Conservation (phyloP, 2,113 vertebrate species). For the Zosterops hypoxanthus region DNA sequence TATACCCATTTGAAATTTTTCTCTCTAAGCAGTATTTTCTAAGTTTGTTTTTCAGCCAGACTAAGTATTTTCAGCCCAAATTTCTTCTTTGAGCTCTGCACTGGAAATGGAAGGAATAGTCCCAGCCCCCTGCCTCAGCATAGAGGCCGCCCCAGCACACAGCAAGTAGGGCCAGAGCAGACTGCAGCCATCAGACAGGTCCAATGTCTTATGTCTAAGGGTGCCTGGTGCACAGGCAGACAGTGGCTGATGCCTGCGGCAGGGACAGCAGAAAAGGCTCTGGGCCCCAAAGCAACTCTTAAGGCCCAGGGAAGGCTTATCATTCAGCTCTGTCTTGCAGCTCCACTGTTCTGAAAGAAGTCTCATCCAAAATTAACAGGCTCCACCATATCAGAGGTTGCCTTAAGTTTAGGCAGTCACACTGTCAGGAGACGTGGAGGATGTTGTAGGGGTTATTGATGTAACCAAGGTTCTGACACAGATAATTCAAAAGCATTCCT, state of each 20-base stretch:
- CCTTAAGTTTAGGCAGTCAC: not conserved
- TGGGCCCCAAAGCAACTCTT: not conserved
- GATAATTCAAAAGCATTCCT: not conserved
- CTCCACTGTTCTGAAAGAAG: not conserved
- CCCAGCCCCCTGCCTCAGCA: fast-evolving
- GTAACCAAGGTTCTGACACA: not conserved
- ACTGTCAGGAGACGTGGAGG: fast-evolving
- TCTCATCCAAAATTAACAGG: not conserved
- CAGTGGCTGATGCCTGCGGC: fast-evolving
- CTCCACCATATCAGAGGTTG: not conserved
- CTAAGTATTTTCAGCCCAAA: not conserved
- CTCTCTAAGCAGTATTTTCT: not conserved
- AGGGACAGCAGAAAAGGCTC: not conserved
- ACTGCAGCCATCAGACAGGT: fast-evolving
- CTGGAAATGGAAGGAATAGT: not conserved
- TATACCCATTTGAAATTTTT: not conserved
- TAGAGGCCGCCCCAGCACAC: not conserved
- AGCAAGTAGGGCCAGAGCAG: fast-evolving
- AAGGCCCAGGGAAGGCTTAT: not conserved
- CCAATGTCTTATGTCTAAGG: no score
- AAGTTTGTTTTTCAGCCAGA: not conserved
- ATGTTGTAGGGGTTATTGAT: not conserved
- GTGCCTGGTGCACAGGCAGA: not conserved
- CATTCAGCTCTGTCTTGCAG: not conserved
- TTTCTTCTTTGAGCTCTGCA: fast-evolving